phyloP scores from a whole-genome alignment of 2,113 vertebrate species.

The Sinocyclocheilus maitianheensis region DNA sequence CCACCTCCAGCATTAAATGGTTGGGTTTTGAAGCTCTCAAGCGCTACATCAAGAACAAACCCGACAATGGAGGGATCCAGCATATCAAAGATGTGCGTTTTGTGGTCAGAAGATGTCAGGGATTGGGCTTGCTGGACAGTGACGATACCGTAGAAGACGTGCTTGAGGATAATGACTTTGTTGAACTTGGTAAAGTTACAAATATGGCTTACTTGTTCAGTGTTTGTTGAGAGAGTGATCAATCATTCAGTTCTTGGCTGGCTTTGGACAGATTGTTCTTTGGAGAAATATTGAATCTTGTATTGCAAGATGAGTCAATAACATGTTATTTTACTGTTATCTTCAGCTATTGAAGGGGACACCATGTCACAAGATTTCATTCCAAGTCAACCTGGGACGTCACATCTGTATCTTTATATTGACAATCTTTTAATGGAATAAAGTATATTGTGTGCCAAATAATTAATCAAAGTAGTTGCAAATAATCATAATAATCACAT shows the following conservation, averaged over 20 bases:
- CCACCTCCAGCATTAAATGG: conserved; percentile 77
- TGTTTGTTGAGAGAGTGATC: background rate
- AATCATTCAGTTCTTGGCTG: background rate
- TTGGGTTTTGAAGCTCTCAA: conserved; percentile 88
- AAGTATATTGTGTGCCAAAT: background rate
- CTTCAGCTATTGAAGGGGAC: conserved; percentile 92
- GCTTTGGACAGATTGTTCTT: background rate
- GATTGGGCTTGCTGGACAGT: conserved; percentile 85
- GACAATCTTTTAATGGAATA: background rate
- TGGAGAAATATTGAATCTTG: background rate
- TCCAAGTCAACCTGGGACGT: conserved; percentile 87
- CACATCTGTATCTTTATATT: conserved; percentile 91
- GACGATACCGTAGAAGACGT: conserved; percentile 87
- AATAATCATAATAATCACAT: background rate
- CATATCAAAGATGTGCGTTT: conserved; percentile 81
- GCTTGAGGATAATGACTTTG: conserved; percentile 95
- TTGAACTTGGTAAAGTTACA: conserved; percentile 88
- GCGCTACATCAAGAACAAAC: conserved; percentile 93
- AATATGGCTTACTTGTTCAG: background rate
- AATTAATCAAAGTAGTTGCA: background rate
- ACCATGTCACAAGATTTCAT: conserved; percentile 92
- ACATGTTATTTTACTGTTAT: conserved; percentile 42
- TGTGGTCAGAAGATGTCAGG: conserved; percentile 87
- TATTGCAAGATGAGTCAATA: background rate
- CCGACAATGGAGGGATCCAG: conserved; percentile 87